Evolutionary conservation across 30 jellyfish, hydroid and myxozoan genomes (phyloP).

Genomic region (Hydractinia symbiolongicarpus): DNA sequence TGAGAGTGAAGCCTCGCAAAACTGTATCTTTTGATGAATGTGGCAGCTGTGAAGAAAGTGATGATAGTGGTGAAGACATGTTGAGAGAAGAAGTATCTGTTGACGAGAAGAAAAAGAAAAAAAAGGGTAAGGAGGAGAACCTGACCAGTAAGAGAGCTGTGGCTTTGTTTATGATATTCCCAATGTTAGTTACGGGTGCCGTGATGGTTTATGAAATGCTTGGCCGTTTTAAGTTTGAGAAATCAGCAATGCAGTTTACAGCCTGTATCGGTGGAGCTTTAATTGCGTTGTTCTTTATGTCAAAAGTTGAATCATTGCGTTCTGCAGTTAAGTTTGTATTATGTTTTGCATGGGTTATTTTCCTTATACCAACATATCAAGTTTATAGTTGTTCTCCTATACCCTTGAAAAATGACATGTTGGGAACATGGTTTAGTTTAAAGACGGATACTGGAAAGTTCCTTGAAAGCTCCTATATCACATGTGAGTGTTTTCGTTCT

Average conservation of each 20-base stretch:
- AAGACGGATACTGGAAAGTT: conserved; percentile 14
- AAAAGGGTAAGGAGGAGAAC: neutral
- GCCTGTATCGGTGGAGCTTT: conserved; percentile 25
- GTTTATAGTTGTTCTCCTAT: conserved; percentile 39
- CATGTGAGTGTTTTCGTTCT: conserved; percentile 26
- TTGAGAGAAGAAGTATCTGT: neutral
- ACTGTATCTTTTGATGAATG: conserved; percentile 15
- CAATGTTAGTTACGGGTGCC: conserved; percentile 18
- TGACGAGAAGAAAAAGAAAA: neutral
- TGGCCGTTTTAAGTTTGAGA: conserved; percentile 23
- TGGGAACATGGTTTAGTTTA: conserved; percentile 42
- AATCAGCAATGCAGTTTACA: conserved; percentile 27
- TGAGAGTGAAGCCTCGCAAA: neutral
- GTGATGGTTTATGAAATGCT: conserved; percentile 21
- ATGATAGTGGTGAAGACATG: neutral
- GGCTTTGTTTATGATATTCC: conserved; percentile 23
- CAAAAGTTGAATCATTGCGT: conserved; percentile 4
- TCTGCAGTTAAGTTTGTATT: conserved; percentile 12
- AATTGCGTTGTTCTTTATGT: conserved; percentile 7
- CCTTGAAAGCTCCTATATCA: conserved; percentile 20
- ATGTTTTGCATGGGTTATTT: conserved; percentile 30
- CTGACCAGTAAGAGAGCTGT: neutral
- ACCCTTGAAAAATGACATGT: conserved; percentile 32
- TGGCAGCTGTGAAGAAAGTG: conserved; percentile 5
- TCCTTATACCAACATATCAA: conserved; percentile 32